Evolutionary conservation across 37 sponge, comb jelly and placozoan species (phyloP).

Genomic region (Spongilla lacustris): DNA sequence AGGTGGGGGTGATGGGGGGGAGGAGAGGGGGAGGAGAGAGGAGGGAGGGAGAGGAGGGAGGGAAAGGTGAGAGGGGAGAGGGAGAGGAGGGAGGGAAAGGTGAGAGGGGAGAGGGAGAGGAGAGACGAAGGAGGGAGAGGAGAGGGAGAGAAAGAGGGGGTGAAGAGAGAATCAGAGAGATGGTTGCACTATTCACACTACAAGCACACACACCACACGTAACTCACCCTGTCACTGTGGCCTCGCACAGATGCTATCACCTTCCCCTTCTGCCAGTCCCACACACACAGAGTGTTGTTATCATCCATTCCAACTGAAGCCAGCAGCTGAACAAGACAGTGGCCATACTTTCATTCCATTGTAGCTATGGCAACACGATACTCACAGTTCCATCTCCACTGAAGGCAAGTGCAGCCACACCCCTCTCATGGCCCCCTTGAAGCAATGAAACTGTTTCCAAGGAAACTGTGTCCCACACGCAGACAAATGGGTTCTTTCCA

Average conservation of each 20-base stretch:
- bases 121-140: neutral
- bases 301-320: constrained; percentile 93
- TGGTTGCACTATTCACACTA: neutral
- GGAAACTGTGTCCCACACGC: constrained; percentile 90
- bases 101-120: too few relatives aligned
- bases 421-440: constrained; percentile 84
- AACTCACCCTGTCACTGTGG: constrained; percentile 72
- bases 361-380: neutral
- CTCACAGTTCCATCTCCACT: constrained; percentile 83
- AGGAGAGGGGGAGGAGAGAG: neutral
- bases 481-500: constrained; percentile 87
- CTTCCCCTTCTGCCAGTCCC: constrained; percentile 94
- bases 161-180: neutral
- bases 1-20: neutral
- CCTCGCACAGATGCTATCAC: constrained; percentile 63
- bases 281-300: constrained; percentile 79
- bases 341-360: constrained; percentile 17
- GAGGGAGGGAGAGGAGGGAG: neutral
- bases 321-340: constrained; percentile 55
- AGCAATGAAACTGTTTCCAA: constrained; percentile 87
- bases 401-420: constrained; percentile 82
- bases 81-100: too few relatives aligned
- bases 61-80: too few relatives aligned
- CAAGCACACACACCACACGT: neutral
- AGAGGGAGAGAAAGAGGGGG: neutral